Evolutionary conservation across 2,113 vertebrate genomes (phyloP).

Genomic region (Brachypteracias leptosomus): DNA sequence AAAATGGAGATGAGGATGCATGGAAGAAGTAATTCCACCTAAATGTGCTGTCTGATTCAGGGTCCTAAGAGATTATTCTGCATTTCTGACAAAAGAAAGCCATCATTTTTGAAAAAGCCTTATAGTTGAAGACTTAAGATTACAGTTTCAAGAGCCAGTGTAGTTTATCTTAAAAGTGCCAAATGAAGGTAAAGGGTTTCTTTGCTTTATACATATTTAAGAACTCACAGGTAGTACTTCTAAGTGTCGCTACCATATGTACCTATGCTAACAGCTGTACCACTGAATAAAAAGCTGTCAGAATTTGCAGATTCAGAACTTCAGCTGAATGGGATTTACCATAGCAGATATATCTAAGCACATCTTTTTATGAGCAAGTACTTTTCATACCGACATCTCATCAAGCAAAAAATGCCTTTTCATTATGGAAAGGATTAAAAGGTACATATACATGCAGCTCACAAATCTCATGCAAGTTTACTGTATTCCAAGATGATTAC

Average conservation of each 20-base stretch:
- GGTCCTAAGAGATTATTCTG: neutral
- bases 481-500: neutral
- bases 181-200: constrained; percentile 41
- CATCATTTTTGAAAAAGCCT: neutral
- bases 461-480: neutral
- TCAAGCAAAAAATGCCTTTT: constrained; percentile 25
- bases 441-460: constrained; percentile 15
- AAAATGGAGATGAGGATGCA: neutral
- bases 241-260: constrained; percentile 14
- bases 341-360: constrained; percentile 3
- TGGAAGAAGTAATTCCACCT: neutral
- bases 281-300: constrained; percentile 62
- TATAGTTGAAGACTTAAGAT: neutral
- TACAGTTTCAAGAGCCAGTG: neutral
- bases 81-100: neutral
- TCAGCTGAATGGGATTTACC: constrained; percentile 51
- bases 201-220: constrained; percentile 65
- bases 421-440: constrained; percentile 42
- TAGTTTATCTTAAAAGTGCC: constrained; percentile 33
- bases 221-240: constrained; percentile 48
- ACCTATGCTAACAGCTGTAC: constrained; percentile 27
- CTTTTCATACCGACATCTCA: neutral
- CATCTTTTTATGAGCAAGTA: constrained; percentile 27
- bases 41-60: neutral
- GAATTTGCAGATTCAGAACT: constrained; percentile 64